Conservation (phyloP, 2,113 vertebrate species). For the Phyllostomus discolor region DNA sequence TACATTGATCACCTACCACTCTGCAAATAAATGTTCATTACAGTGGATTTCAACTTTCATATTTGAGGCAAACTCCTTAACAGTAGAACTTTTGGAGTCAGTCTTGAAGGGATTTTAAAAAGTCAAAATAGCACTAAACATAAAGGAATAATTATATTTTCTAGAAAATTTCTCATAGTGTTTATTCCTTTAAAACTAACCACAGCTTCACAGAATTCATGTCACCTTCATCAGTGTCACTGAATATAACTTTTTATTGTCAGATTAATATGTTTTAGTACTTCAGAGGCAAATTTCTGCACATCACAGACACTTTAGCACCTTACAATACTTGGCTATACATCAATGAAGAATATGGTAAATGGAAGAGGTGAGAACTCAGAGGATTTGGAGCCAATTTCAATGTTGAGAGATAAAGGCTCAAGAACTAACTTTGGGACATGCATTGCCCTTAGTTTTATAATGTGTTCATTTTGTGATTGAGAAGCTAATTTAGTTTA, state of each 20-base stretch:
- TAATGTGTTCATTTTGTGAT: background rate
- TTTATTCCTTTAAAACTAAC: background rate
- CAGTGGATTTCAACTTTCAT: background rate
- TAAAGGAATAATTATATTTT: slow-evolving; percentile 27
- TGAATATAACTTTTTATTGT: slow-evolving; percentile 28
- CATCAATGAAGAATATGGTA: background rate
- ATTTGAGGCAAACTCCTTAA: background rate
- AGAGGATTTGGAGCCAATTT: background rate
- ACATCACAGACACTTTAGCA: background rate
- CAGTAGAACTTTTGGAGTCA: background rate
- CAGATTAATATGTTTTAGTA: background rate
- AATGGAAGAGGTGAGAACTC: background rate
- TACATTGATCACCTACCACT: background rate
- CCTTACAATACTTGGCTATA: background rate
- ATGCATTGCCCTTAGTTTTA: background rate
- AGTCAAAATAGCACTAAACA: background rate
- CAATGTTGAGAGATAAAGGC: background rate
- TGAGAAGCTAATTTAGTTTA: background rate
- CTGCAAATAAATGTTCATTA: background rate
- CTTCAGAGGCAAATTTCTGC: slow-evolving; percentile 24
- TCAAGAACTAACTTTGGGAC: background rate
- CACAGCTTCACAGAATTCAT: slow-evolving; percentile 4
- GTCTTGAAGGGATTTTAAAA: background rate
- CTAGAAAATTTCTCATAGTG: background rate
- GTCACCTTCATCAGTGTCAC: background rate